These are phyloP conservation scores for Melanargia galathea DNA, from an alignment of 2,888 invertebrate species.

Conservation along the genomic window DNA sequence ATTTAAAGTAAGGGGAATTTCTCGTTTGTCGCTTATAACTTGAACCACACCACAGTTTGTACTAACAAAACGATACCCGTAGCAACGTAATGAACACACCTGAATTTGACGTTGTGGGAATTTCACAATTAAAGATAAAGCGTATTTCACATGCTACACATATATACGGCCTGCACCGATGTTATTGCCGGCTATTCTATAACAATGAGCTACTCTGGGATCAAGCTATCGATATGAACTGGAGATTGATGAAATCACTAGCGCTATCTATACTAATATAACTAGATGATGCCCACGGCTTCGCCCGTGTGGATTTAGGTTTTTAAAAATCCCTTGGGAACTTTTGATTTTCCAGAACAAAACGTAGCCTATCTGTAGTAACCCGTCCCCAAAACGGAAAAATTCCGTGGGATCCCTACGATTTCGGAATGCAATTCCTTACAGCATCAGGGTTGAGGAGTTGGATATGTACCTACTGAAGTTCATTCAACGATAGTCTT, in stretches of 20 bases:
- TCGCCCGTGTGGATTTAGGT: no score
- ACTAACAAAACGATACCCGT: constrained; percentile 39
- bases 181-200: constrained; percentile 8
- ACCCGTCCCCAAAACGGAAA: no score
- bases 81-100: constrained; percentile 40
- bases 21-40: constrained; percentile 22
- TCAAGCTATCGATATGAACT: constrained; percentile 5
- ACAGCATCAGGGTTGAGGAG: no score
- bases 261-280: neutral
- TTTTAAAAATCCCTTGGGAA: no score
- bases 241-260: neutral
- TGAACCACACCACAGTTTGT: constrained; percentile 33
- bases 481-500: no score
- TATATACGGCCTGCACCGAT: constrained; percentile 16
- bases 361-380: no score
- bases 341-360: no score
- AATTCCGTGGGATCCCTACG: no score
- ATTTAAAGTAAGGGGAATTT: no score
- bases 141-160: constrained; percentile 26
- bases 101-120: constrained; percentile 37
- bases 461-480: no score
- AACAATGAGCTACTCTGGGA: constrained; percentile 10
- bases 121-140: constrained; percentile 38
- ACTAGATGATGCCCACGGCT: no score
- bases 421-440: no score